A percentile compares a stretch with the other conserved stretches of the same genome.
These are phyloP conservation scores for Anhinga rufa DNA, from an alignment of 2,113 vertebrate genomes.

Conservation along the genomic window DNA sequence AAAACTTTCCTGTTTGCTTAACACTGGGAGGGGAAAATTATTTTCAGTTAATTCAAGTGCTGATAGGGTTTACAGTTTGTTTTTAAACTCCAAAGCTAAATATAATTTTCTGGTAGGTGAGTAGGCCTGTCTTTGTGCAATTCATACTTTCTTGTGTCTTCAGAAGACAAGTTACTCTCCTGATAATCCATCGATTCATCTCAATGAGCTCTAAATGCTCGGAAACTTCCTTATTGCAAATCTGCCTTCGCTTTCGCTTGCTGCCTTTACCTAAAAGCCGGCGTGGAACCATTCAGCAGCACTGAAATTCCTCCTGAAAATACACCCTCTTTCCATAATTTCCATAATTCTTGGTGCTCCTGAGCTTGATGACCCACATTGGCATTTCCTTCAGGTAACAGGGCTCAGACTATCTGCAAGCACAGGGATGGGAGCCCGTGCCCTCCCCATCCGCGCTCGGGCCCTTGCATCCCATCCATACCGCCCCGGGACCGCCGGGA, in stretches of 20 bases:
- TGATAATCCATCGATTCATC: neutral
- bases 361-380: neutral
- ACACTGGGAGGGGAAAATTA: constrained; percentile 32
- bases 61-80: neutral
- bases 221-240: neutral
- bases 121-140: neutral
- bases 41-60: constrained; percentile 44
- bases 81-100: neutral
- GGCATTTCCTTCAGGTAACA: constrained; percentile 15
- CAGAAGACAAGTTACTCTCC: neutral
- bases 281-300: neutral
- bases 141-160: neutral
- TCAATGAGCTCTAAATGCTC: neutral
- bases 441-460: neutral
- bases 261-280: neutral
- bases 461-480: neutral
- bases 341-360: neutral
- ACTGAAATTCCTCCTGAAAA: neutral
- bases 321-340: neutral
- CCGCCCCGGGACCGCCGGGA: neutral
- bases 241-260: neutral
- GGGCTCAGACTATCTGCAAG: neutral
- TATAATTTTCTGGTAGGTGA: neutral
- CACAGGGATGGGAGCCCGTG: neutral
- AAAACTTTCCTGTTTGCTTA: constrained; percentile 55